Evolutionary conservation across 1,140 invertebrate species (phyloP), one percentile per base, ranked within the genome.

Genomic region (Drusus annulatus): DNA sequence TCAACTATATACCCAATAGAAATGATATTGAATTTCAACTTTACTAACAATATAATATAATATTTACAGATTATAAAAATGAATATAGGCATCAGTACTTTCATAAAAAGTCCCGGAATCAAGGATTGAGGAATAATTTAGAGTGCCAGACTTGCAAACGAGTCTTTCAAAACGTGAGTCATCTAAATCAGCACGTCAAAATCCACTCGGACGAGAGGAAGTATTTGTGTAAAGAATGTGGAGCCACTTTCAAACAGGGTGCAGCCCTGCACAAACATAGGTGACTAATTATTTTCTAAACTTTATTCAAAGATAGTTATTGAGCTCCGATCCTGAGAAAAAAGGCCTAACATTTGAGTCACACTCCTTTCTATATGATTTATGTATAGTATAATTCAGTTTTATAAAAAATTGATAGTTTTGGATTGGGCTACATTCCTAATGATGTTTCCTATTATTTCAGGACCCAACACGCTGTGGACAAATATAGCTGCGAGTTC

Each of bases 191-290:
- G 7, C 60, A 79, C 21, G 23, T 63, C 0, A 54, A 78, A 23
- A 78, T 68, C 15, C 76, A 78, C 50, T 78, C 76, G 4, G 76
- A 78, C 13, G 62, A 51, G 5, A 79, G 77, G 31, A 79, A 74
- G 15, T 74, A 79, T 19, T 16, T 31, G 0, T 79, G 68, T 15
- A 19, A 52, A 6, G 77, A 79, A 15, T 79, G 78, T 19, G 78
- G 36, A 8, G 56, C 56, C 1, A 8, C 78, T 1, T 79, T 79
- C 50, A 79, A 79, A 13, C 78, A 79, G 25, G 8, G 23, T 16
- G 68, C 69, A n/a, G 78, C 65, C 51, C 60, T 79, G 3, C 74
- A 74, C 69, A 74, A 79, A 54, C 78, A 79, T 58, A 79, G 31
- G 78, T 79, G 13, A 60, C 0, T 23, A 16, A 54, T 54, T 45